A percentile compares a stretch with the other conserved stretches of the same genome.
Evolutionary conservation across 2,113 vertebrate genomes (phyloP).

Genomic region (Phalacrocorax aristotelis): DNA sequence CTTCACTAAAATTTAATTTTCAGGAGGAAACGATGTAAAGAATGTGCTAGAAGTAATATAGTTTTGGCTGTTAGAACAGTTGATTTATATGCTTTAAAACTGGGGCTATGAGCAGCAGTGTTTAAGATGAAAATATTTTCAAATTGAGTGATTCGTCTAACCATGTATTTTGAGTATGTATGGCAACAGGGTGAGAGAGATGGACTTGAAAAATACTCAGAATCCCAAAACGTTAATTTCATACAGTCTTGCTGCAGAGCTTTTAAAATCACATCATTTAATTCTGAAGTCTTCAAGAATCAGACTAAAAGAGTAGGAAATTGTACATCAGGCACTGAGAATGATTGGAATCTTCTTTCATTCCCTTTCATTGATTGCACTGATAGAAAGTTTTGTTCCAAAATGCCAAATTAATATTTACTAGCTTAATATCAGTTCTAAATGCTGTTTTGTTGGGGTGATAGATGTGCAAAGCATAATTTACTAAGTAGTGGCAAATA

Average conservation of each 20-base stretch:
- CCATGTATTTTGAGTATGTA: background rate
- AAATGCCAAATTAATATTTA: background rate
- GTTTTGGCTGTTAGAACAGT: background rate
- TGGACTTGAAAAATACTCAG: background rate
- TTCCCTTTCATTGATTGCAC: background rate
- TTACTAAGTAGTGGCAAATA: background rate
- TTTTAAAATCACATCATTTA: background rate
- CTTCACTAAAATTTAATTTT: background rate
- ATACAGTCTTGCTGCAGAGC: background rate
- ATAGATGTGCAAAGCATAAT: background rate
- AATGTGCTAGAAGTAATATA: background rate
- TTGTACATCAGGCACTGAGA: background rate
- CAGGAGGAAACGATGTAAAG: background rate
- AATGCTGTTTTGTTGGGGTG: background rate
- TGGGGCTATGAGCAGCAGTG: background rate
- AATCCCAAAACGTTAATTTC: background rate
- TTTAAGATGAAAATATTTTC: background rate
- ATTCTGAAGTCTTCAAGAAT: background rate
- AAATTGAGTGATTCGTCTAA: background rate
- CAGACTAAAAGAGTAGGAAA: background rate
- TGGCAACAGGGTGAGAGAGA: background rate
- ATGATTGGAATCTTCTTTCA: background rate
- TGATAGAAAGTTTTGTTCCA: background rate
- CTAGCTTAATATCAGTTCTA: background rate
- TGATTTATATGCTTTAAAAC: background rate